These are phyloP conservation scores for Drosophila incognita DNA, from an alignment of 2,888 invertebrate genomes.

Conservation along the genomic window DNA sequence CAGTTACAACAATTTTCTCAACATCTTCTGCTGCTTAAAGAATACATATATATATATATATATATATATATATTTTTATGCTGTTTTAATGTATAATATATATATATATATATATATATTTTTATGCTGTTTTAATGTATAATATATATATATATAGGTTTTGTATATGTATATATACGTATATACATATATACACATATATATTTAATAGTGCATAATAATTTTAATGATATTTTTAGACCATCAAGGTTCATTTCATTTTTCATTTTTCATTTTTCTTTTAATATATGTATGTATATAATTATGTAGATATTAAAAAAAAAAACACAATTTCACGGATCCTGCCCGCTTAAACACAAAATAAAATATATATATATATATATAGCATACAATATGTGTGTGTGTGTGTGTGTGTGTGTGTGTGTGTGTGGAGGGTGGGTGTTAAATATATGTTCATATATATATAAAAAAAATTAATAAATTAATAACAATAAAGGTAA, in stretches of 20 bases:
- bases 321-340: conserved; percentile 74
- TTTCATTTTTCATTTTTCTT: conserved; percentile 50
- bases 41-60: conserved; percentile 31
- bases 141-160: conserved; percentile 21
- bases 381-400: conserved; percentile 35
- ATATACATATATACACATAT: conserved; percentile 7
- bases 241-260: conserved; percentile 71
- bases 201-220: conserved; percentile 66
- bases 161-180: conserved; percentile 12
- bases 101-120: conserved; percentile 14
- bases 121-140: conserved; percentile 23
- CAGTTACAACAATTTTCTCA: conserved; percentile 35
- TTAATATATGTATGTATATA: conserved; percentile 49
- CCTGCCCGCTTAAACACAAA: conserved; percentile 83
- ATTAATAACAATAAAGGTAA: conserved; percentile 79
- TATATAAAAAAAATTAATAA: conserved; percentile 55
- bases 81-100: conserved; percentile 24
- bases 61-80: conserved; percentile 14
- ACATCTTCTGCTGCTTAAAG: conserved; percentile 40
- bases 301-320: conserved; percentile 57
- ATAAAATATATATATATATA: conserved; percentile 54
- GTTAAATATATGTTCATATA: conserved; percentile 49
- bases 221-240: conserved; percentile 80
- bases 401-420: conserved; percentile 30
- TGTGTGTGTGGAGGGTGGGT: conserved; percentile 9